phyloP scores from a whole-genome alignment of 2,888 invertebrate species.

The Petrolisthes manimaculis region DNA sequence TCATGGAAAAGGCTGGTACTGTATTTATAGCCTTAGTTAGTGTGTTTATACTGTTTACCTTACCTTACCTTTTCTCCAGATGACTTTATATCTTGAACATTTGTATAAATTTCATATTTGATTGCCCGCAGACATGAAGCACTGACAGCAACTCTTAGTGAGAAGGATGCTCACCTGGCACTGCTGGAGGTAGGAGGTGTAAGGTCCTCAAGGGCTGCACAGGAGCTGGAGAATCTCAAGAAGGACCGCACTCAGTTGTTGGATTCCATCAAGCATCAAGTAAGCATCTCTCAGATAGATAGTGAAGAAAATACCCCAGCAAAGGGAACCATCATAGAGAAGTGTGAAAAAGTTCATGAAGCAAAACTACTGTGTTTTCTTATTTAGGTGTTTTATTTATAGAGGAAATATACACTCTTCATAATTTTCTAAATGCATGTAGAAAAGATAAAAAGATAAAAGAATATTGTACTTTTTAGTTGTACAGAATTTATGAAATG shows the following conservation, averaged over 20 bases:
- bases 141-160: slow-evolving; percentile 84
- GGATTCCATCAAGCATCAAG: slow-evolving; percentile 80
- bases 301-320: too few relatives aligned
- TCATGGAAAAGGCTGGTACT: not conserved
- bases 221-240: slow-evolving; percentile 78
- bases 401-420: too few relatives aligned
- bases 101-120: too few relatives aligned
- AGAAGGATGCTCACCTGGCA: slow-evolving; percentile 89
- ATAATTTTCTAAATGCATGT: too few relatives aligned
- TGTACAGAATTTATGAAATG: not conserved
- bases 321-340: too few relatives aligned
- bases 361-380: not conserved
- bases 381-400: not conserved
- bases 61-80: not conserved
- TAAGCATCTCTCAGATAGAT: slow-evolving; percentile 68
- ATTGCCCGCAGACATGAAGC: slow-evolving; percentile 80
- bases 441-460: too few relatives aligned
- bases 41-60: not conserved
- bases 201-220: slow-evolving; percentile 75
- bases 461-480: too few relatives aligned
- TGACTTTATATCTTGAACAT: too few relatives aligned
- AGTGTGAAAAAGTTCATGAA: too few relatives aligned
- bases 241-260: slow-evolving; percentile 80
- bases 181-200: slow-evolving; percentile 83
- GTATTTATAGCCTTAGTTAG: too few relatives aligned